A percentile compares a stretch with the other conserved stretches of the same genome.
phyloP scores from a whole-genome alignment of 2,113 vertebrate genomes.

The Crypturellus undulatus region DNA sequence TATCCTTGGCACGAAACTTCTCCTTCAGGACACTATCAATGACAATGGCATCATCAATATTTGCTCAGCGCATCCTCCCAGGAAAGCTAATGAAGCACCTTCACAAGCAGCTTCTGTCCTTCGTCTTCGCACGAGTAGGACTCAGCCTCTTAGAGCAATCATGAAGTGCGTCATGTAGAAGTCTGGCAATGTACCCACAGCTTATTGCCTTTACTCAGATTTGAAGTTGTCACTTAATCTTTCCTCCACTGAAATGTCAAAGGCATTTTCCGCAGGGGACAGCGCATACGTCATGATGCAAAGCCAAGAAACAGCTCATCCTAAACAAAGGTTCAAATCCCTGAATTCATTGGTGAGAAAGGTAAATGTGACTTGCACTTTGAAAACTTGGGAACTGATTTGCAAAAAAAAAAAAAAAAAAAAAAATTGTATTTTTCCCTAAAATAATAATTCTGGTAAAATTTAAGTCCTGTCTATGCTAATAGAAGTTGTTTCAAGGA shows the following conservation, averaged over 20 bases:
- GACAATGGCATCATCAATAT: constrained; percentile 72
- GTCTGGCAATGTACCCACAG: background rate
- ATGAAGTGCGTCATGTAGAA: constrained; percentile 45
- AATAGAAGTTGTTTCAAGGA: background rate
- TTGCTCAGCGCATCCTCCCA: constrained; percentile 17
- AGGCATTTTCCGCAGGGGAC: background rate
- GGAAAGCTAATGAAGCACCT: constrained; percentile 54
- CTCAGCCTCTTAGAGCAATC: constrained; percentile 33
- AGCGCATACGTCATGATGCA: background rate
- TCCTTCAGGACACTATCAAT: constrained; percentile 66
- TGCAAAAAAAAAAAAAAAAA: too few species aligned
- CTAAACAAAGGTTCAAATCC: background rate
- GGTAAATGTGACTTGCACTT: background rate
- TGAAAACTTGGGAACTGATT: background rate
- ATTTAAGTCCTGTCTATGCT: background rate
- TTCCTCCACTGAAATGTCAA: constrained; percentile 51
- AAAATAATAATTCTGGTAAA: too few species aligned
- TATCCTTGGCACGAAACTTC: constrained; percentile 61
- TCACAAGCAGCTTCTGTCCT: background rate
- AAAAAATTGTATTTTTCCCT: too few species aligned
- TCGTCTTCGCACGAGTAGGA: constrained; percentile 38
- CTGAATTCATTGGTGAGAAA: background rate
- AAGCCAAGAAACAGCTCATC: constrained; percentile 9
- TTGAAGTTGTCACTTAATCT: constrained; percentile 8
- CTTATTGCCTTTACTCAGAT: constrained; percentile 36